phyloP scores from a whole-genome alignment of 1,140 invertebrate genomes.

The Lepidostoma basale region DNA sequence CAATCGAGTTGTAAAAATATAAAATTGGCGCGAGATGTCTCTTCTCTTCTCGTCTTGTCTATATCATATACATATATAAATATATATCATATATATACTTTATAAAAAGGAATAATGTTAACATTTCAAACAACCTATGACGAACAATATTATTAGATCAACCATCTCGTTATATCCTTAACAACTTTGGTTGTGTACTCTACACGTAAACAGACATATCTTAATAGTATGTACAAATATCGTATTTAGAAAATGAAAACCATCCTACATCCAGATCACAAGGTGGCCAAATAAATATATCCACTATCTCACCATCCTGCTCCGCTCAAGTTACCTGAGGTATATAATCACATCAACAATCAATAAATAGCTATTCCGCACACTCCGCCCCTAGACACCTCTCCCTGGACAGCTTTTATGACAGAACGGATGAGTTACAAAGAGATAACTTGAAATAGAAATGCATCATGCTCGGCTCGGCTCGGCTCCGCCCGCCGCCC shows the following conservation, averaged over 20 bases:
- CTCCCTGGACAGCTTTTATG: constrained; percentile 3
- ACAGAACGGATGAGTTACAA: constrained; percentile 28
- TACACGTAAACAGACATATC: constrained; percentile 46
- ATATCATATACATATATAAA: constrained; percentile 1
- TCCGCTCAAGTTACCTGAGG: constrained; percentile 5
- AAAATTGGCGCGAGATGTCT: constrained; percentile 46
- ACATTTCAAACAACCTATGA: constrained; percentile 47
- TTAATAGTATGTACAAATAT: constrained; percentile 44
- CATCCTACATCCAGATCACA: constrained; percentile 43
- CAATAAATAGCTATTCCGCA: constrained; percentile 20
- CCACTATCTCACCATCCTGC: constrained; percentile 2
- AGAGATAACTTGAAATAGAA: constrained; percentile 39
- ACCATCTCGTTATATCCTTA: constrained; percentile 44
- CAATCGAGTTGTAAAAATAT: constrained; percentile 47
- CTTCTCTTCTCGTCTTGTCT: constrained; percentile 43
- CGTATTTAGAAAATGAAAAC: constrained; percentile 39
- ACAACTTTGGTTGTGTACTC: constrained; percentile 47
- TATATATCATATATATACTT: constrained; percentile 48
- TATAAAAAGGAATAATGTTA: constrained; percentile 47
- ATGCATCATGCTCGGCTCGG: too few species aligned
- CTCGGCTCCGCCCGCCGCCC: too few species aligned
- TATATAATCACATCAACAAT: constrained; percentile 20
- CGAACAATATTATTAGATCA: constrained; percentile 46
- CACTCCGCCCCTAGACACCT: not conserved
- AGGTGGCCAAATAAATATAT: constrained; percentile 42